Conservation (phyloP, 2,888 invertebrate species). For the Spilarctia lutea region DNA sequence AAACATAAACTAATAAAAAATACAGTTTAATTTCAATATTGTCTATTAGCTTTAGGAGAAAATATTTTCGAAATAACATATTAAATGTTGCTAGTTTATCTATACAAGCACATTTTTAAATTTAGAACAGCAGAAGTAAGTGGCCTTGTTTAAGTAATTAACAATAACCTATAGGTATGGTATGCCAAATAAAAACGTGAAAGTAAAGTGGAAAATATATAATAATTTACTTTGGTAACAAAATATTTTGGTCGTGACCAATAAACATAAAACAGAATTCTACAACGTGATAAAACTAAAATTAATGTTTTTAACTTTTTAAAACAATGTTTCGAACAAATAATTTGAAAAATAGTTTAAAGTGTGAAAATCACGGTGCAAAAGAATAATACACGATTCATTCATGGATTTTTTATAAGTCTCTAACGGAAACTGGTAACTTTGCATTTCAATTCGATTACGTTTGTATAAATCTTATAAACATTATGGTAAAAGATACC, state of each 20-base stretch:
- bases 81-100: background rate
- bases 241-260: background rate
- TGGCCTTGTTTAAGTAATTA: background rate
- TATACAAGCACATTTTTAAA: background rate
- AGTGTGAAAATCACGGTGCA: background rate
- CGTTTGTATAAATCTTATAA: background rate
- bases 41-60: too few species aligned
- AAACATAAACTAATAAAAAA: too few species aligned
- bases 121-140: background rate
- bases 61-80: background rate
- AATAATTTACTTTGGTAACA: background rate
- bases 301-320: background rate
- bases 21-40: too few species aligned
- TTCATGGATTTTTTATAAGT: background rate
- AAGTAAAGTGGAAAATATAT: background rate
- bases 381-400: background rate
- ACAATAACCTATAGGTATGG: background rate
- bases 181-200: background rate
- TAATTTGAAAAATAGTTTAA: background rate
- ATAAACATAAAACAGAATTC: background rate
- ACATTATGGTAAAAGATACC: background rate
- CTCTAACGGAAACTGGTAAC: background rate
- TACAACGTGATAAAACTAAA: background rate
- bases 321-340: background rate
- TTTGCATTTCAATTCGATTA: background rate